Base-by-base conservation (phyloP, 2,888 invertebrate species). In the Prosopocoilus inquinatus region DNA sequence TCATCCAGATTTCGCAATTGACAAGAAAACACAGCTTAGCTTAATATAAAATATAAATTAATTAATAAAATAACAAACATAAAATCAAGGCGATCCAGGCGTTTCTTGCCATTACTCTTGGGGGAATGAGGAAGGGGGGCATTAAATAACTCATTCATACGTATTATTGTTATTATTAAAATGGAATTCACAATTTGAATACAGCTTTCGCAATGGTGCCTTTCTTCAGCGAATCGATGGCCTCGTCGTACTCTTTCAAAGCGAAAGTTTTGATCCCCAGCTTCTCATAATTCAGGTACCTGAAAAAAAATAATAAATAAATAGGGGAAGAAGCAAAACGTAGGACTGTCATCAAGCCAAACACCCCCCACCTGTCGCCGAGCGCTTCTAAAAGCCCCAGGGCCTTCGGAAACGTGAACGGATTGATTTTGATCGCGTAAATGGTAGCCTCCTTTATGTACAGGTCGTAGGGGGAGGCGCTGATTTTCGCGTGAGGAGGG, bases 371-470 rank as follows among this genome's bases (percentile, higher is more conserved):
- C 82, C 81, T 81, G 62, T 78, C 77, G 0, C 85, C 83, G 83
- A 89, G 82, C 2, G 87, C 83, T 59, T 82, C 81, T 1, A 88
- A 71, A 63, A 86, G 76, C 1, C 82, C 81, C 8, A 89, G 70
- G 0, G 86, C 84, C 64, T 83, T 87, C 0, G 82, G 82, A 72
- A 88, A 88, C 13, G 82, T 82, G 69, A 80, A 86, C 0, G 87
- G 88, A 67, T 89, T 89, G 53, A 88, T 84, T 62, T 84, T 84
- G 0, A 86, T 84, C 0, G 86, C 88, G 35, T 84, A 75, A 3
- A 89, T 75, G 0, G 81, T 83, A 55, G 86, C 50, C 70, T 89
- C 89, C 61, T 85, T 86, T 67, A 79, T 75, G 70, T 82, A 87
- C 16, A 88, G 78, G 56, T 84, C 75, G 68, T 75, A 85, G 0